Evolutionary conservation across 1,140 invertebrate species (phyloP), one percentile per base, ranked within the genome.

Genomic region (Elysia chlorotica): DNA sequence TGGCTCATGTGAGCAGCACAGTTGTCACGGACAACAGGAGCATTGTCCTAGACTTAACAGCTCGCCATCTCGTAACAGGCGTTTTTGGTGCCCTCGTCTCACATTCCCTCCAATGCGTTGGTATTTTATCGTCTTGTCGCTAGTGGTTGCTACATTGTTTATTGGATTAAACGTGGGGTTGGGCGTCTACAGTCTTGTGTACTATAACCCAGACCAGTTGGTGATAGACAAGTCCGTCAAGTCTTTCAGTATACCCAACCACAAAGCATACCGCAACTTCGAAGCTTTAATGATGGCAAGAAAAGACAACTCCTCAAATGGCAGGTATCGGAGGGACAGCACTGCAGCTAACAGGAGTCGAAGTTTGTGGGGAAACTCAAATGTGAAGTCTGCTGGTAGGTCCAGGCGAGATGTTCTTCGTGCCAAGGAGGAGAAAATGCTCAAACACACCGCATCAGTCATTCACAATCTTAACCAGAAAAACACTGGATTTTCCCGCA

Each of bases 191-290:
- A 77, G 78, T 23, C 10, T 82, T 25, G 74, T 83, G 57, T 56
- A 79, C 3, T 54, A 72, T 33, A 73, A 80, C 31, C 79, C 81
- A 14, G 62, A 67, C 17, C 76, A 75, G 6, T 28, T 71, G 37
- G 75, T 79, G n/a, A 80, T 85, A 35, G 83, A 85, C 63, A 82
- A 82, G 59, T 85, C 83, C 17, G 75, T 83, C 37, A 71, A 79
- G 56, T 77, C 83, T 28, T 85, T 85, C 66, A 78, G 77, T 59
- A 85, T 85, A 67, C 83, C 83, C 35, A 79, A 84, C 66, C 83
- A 85, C 73, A 48, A 77, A 57, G 80, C 79, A 17, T 83, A 81
- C 28, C 35, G 74, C 21, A 71, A 78, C 62, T 80, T 73, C 74
- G 79, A 81, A 23, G 79, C 82, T 14, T 70, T 83, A 23, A 76